Conservation (phyloP, 2,113 vertebrate genomes). For the Pteruthius melanotis region DNA sequence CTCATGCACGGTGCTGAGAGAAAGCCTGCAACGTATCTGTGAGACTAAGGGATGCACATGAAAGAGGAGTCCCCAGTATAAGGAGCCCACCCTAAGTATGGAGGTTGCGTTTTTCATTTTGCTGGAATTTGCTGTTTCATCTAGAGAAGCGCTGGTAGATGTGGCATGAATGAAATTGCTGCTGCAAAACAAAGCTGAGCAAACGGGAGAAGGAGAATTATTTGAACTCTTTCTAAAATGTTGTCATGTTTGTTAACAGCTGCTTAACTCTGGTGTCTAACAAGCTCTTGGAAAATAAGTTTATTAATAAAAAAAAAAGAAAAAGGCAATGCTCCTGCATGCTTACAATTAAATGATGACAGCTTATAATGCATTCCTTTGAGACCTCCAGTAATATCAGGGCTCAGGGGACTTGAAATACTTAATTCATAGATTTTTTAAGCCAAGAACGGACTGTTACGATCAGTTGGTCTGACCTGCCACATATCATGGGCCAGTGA, state of each 20-base stretch:
- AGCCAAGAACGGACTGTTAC: neutral
- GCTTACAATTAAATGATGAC: constrained; percentile 22
- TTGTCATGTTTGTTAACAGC: constrained; percentile 25
- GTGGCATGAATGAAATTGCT: neutral
- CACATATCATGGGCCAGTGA: constrained; percentile 46
- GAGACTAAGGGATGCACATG: neutral
- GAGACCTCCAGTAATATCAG: constrained; percentile 12
- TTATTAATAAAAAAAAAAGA: neutral
- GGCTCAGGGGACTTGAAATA: constrained; percentile 25
- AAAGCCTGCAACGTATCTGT: neutral
- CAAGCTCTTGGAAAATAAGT: neutral
- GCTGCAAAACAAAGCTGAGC: neutral
- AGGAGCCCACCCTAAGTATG: neutral
- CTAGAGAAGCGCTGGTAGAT: neutral
- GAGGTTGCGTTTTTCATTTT: neutral
- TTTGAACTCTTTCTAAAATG: neutral
- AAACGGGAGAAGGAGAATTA: neutral
- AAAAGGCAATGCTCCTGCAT: neutral
- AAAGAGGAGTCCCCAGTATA: neutral
- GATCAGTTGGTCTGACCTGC: constrained; percentile 50
- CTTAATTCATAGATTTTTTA: constrained; percentile 32
- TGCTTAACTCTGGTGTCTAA: neutral
- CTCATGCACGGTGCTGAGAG: neutral
- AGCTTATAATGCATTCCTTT: neutral
- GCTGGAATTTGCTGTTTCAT: neutral